A percentile compares a stretch with the other conserved stretches of the same genome.
These are phyloP conservation scores for Andricus grossulariae DNA, from an alignment of 1,140 invertebrate species.

Conservation along the genomic window DNA sequence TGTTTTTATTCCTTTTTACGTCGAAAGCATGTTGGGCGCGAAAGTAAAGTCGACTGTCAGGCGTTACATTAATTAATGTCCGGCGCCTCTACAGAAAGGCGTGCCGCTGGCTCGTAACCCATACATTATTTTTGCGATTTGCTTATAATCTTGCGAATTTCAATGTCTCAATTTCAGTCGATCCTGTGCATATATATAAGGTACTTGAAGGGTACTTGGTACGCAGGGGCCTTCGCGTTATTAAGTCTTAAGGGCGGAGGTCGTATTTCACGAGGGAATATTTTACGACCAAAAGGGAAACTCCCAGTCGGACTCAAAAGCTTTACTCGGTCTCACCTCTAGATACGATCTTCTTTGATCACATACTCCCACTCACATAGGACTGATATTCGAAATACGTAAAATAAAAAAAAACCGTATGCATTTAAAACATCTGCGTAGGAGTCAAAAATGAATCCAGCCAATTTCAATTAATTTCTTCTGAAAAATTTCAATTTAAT, in stretches of 20 bases:
- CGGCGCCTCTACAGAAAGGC: constrained; percentile 41
- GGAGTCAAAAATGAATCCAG: too few relatives aligned
- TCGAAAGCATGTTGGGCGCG: not conserved
- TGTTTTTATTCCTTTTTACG: not conserved
- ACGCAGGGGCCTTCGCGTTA: constrained; percentile 40
- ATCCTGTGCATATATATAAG: constrained; percentile 41
- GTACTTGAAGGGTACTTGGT: constrained; percentile 2
- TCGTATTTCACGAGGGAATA: constrained; percentile 40
- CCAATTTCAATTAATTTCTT: too few relatives aligned
- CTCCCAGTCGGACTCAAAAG: constrained; percentile 33
- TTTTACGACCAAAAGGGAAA: constrained; percentile 41
- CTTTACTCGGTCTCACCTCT: constrained; percentile 40
- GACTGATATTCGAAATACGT: too few relatives aligned
- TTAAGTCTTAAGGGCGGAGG: constrained; percentile 47
- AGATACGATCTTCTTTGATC: constrained; percentile 21
- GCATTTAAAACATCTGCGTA: too few relatives aligned
- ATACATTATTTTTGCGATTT: constrained; percentile 43
- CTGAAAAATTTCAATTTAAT: too few relatives aligned
- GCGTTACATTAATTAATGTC: constrained; percentile 51
- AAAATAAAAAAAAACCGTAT: too few relatives aligned
- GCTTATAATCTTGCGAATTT: constrained; percentile 36
- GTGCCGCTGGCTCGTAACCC: too few relatives aligned
- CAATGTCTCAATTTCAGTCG: constrained; percentile 50
- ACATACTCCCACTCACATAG: not conserved
- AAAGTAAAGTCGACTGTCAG: constrained; percentile 27